phyloP scores from a whole-genome alignment of 2,113 vertebrate genomes.

The Rhegmatorhina hoffmannsi region DNA sequence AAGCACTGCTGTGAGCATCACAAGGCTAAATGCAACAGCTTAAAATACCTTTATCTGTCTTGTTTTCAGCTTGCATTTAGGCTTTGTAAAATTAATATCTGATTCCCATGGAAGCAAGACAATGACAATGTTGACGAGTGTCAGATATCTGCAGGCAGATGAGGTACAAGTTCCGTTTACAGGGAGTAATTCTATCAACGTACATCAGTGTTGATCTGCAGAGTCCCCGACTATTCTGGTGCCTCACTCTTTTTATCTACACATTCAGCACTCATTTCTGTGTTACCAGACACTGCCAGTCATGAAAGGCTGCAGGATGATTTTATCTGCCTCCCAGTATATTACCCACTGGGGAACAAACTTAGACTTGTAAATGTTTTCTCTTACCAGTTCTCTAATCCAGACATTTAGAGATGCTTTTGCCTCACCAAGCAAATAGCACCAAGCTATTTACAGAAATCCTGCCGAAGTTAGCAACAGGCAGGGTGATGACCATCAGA shows the following conservation, averaged over 20 bases:
- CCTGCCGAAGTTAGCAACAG: not conserved
- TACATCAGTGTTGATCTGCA: not conserved
- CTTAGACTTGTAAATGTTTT: conserved; percentile 50
- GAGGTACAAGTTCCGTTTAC: not conserved
- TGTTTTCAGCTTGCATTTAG: not conserved
- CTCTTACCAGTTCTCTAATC: not conserved
- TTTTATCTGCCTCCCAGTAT: conserved; percentile 39
- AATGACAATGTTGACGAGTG: conserved; percentile 25
- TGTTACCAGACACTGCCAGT: conserved; percentile 55
- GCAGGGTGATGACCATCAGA: not conserved
- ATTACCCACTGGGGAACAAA: conserved; percentile 32
- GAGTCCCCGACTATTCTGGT: not conserved
- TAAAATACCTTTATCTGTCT: not conserved
- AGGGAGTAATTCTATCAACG: conserved; percentile 39
- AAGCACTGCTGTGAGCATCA: not conserved
- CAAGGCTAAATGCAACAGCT: not conserved
- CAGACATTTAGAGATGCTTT: conserved; percentile 2
- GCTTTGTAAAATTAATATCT: conserved; percentile 48
- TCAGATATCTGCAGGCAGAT: conserved; percentile 38
- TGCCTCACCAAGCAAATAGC: not conserved
- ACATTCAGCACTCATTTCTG: not conserved
- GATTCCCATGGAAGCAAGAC: conserved; percentile 16
- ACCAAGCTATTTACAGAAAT: conserved; percentile 15
- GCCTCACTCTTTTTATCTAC: conserved; percentile 43
- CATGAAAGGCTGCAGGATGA: conserved; percentile 37